phyloP scores from a whole-genome alignment of 2,888 invertebrate genomes.

The Drymonia ruficornis region DNA sequence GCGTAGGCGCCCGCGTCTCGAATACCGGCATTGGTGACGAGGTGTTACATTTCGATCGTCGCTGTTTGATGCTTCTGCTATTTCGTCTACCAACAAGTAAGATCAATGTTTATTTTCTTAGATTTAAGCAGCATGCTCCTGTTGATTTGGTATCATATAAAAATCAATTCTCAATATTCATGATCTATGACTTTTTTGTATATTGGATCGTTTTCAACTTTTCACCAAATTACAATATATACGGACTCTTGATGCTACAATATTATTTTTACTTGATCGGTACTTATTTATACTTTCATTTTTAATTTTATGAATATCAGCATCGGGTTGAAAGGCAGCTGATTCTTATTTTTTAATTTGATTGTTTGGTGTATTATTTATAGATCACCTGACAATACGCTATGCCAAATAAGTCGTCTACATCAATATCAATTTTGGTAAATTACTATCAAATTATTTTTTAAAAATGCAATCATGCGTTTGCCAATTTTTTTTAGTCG shows the following conservation, averaged over 20 bases:
- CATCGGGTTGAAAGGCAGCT: no score
- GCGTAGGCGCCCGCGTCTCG: conserved; percentile 44
- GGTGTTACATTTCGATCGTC: conserved; percentile 57
- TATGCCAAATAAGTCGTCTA: conserved; percentile 4
- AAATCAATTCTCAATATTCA: no score
- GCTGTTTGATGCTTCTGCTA: conserved; percentile 32
- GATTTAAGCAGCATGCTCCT: no score
- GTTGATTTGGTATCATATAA: no score
- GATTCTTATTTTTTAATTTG: neutral
- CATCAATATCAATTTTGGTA: conserved; percentile 34
- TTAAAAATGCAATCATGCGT: conserved; percentile 4
- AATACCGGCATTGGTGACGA: conserved; percentile 57
- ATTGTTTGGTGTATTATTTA: neutral
- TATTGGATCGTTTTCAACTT: no score
- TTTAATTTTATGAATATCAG: no score
- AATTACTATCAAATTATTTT: conserved; percentile 39
- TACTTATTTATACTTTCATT: no score
- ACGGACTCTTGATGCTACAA: no score
- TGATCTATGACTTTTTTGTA: no score
- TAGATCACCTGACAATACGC: neutral
- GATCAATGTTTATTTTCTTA: neutral
- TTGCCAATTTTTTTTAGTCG: conserved; percentile 43
- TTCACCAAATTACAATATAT: no score
- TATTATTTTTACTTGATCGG: no score
- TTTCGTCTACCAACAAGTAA: conserved; percentile 7